A percentile compares a stretch with the other conserved stretches of the same genome.
These are phyloP conservation scores for Gymnocheta viridis DNA, from an alignment of 2,888 invertebrate species.

Conservation along the genomic window DNA sequence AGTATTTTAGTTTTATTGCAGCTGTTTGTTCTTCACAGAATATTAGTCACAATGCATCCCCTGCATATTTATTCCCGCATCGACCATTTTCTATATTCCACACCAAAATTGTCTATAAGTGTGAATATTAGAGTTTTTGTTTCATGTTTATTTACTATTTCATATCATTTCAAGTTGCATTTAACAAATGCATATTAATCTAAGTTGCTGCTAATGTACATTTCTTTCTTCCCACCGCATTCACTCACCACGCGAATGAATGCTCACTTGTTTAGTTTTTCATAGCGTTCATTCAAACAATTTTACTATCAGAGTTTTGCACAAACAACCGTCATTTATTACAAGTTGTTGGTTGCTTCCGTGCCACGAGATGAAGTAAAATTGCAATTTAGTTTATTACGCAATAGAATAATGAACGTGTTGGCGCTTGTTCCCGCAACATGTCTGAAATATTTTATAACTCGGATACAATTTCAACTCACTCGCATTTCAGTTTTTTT, in stretches of 20 bases:
- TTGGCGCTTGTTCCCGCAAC: neutral
- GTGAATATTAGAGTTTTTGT: neutral
- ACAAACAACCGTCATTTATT: conserved; percentile 34
- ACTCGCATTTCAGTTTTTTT: neutral
- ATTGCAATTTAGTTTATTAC: conserved; percentile 37
- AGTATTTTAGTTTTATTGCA: conserved; percentile 41
- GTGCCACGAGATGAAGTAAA: conserved; percentile 36
- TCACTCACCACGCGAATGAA: neutral
- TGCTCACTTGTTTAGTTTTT: neutral
- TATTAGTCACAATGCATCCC: neutral
- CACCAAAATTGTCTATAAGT: neutral
- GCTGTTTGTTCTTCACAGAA: conserved; percentile 45
- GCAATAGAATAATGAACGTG: conserved; percentile 20
- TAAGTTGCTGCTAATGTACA: conserved; percentile 2
- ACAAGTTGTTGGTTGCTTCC: conserved; percentile 36
- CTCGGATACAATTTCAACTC: neutral
- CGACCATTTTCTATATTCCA: neutral
- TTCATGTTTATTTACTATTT: conserved; percentile 34
- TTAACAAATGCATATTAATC: conserved; percentile 7
- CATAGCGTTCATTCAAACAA: neutral
- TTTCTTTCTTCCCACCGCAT: neutral
- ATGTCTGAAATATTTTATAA: neutral
- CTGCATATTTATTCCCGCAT: neutral
- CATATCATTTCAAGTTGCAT: conserved; percentile 36
- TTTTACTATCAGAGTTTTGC: conserved; percentile 23